Evolutionary conservation across 2,888 invertebrate species (phyloP).

Genomic region (Aquatica leii): DNA sequence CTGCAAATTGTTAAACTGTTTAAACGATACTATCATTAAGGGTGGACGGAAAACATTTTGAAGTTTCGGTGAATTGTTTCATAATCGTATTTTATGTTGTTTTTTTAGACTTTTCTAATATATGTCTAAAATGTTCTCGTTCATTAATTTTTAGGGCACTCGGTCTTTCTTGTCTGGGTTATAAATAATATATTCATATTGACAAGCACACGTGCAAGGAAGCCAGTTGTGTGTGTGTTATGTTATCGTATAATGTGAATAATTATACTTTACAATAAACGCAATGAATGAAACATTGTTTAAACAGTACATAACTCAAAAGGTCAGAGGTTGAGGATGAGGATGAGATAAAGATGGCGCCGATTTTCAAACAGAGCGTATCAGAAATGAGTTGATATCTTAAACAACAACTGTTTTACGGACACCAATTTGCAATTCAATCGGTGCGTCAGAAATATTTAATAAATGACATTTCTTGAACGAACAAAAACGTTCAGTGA

Average conservation of each 20-base stretch:
- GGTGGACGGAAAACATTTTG: no score
- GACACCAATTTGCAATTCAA: no score
- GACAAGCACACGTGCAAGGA: slow-evolving; percentile 38
- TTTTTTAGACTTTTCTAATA: slow-evolving; percentile 10
- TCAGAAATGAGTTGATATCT: slow-evolving; percentile 24
- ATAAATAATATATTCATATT: slow-evolving; percentile 38
- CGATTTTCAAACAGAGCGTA: slow-evolving; percentile 45
- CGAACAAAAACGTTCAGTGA: no score
- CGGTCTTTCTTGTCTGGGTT: slow-evolving; percentile 25
- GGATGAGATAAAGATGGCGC: slow-evolving; percentile 47
- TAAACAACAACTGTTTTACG: slow-evolving; percentile 9
- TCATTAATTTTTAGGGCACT: slow-evolving; percentile 32
- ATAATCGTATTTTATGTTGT: no score
- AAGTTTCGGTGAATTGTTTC: no score
- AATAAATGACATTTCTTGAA: no score
- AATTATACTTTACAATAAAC: slow-evolving; percentile 37
- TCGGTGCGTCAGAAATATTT: no score
- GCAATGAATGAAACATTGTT: slow-evolving; percentile 37
- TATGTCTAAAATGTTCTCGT: slow-evolving; percentile 28
- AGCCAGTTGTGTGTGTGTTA: slow-evolving; percentile 28
- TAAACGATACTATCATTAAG: no score
- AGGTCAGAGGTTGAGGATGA: slow-evolving; percentile 44
- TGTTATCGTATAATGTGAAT: slow-evolving; percentile 37
- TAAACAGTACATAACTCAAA: slow-evolving; percentile 31
- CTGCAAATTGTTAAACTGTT: no score